phyloP scores from a whole-genome alignment of 1,140 invertebrate genomes.

The Drosophila sechellia region DNA sequence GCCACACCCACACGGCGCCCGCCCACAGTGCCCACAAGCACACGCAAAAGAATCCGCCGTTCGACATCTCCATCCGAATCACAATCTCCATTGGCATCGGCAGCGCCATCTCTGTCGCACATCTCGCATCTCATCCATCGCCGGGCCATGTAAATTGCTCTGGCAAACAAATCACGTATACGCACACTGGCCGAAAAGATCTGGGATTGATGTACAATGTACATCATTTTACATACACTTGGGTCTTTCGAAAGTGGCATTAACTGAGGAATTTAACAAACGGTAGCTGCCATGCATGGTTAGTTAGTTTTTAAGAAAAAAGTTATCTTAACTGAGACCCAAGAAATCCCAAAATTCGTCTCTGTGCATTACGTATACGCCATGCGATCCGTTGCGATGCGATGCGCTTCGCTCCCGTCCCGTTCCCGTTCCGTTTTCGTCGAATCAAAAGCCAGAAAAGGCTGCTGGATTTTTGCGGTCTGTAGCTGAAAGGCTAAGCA shows the following conservation, averaged over 20 bases:
- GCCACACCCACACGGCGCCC: conserved; percentile 20
- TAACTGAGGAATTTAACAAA: too few species aligned
- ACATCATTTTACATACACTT: too few species aligned
- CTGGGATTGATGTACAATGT: too few species aligned
- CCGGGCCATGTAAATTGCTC: conserved; percentile 70
- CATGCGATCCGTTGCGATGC: conserved; percentile 53
- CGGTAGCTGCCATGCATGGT: too few species aligned
- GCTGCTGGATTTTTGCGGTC: conserved; percentile 69
- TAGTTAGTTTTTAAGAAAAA: too few species aligned
- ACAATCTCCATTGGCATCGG: conserved; percentile 43
- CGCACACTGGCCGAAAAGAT: conserved; percentile 19
- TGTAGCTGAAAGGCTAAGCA: conserved; percentile 66
- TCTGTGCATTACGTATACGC: conserved; percentile 23
- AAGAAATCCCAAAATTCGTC: not conserved
- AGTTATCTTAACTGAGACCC: too few species aligned
- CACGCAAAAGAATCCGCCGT: conserved; percentile 42
- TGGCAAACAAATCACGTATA: conserved; percentile 75
- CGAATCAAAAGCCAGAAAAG: conserved; percentile 70
- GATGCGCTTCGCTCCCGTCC: conserved; percentile 24
- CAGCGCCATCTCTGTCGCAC: conserved; percentile 33
- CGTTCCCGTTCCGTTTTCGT: conserved; percentile 32
- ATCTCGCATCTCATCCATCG: conserved; percentile 50
- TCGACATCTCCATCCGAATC: conserved; percentile 41
- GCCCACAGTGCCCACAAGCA: conserved; percentile 20
- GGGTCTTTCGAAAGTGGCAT: too few species aligned